Percentiles rank a stretch among this genome's conserved stretches.
phyloP scores from a whole-genome alignment of 2,888 invertebrate genomes.

The Drosophila buzzatii region DNA sequence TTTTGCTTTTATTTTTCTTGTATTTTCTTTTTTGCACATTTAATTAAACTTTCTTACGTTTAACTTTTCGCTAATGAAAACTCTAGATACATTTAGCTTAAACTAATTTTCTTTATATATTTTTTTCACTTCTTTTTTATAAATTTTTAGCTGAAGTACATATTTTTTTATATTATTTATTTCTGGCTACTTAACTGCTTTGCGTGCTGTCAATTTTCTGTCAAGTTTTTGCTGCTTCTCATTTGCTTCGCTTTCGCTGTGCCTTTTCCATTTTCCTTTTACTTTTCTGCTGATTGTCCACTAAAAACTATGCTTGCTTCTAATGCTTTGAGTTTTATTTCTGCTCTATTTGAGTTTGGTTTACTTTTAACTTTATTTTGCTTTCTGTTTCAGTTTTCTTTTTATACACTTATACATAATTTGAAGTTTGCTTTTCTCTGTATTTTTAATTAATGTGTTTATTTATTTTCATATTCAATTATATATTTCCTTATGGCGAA shows the following conservation, averaged over 20 bases:
- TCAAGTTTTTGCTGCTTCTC: constrained; percentile 17
- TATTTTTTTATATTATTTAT: constrained; percentile 16
- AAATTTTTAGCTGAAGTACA: constrained; percentile 15
- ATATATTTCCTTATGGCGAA: constrained; percentile 6
- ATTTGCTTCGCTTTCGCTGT: constrained; percentile 7
- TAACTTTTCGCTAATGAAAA: constrained; percentile 67
- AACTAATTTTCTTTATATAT: constrained; percentile 43
- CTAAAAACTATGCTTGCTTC: constrained; percentile 76
- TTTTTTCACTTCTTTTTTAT: constrained; percentile 16
- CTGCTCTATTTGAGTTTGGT: constrained; percentile 38
- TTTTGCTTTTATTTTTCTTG: constrained; percentile 3
- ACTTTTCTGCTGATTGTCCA: constrained; percentile 73
- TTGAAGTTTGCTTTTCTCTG: constrained; percentile 14
- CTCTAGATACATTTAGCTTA: constrained; percentile 79
- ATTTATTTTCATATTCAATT: constrained; percentile 12
- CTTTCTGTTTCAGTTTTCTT: constrained; percentile 33
- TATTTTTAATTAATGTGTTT: constrained; percentile 6
- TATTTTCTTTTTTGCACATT: constrained; percentile 29
- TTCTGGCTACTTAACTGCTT: constrained; percentile 25
- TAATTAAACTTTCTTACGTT: constrained; percentile 46
- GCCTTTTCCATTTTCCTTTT: constrained; percentile 5
- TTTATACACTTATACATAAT: constrained; percentile 36
- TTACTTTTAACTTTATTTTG: constrained; percentile 17
- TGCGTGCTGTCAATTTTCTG: constrained; percentile 37
- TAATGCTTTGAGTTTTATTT: constrained; percentile 40